phyloP scores from a whole-genome alignment of 1,140 invertebrate species.

The Monomorium pharaonis region DNA sequence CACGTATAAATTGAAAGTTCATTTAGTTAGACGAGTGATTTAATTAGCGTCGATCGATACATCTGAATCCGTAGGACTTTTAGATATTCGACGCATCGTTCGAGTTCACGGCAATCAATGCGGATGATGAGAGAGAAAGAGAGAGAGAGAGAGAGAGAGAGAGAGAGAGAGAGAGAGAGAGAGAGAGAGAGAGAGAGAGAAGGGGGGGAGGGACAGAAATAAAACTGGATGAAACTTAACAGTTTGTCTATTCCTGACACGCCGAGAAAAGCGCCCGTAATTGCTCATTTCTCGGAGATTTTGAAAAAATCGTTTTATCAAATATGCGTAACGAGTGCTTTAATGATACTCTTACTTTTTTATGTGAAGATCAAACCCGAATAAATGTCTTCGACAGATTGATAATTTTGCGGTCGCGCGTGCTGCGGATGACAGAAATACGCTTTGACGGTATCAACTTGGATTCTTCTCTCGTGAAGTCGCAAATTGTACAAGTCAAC shows the following conservation, averaged over 20 bases:
- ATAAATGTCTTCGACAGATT: not conserved
- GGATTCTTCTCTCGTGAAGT: not conserved
- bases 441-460: not conserved
- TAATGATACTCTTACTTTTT: slow-evolving; percentile 37
- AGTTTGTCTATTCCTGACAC: not conserved
- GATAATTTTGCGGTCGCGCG: not conserved
- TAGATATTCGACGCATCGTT: not conserved
- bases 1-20: not conserved
- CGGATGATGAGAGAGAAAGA: not conserved
- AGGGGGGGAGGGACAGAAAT: not conserved
- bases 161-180: not conserved
- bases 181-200: not conserved
- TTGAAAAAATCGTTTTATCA: slow-evolving; percentile 6
- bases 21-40: not conserved
- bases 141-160: not conserved
- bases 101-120: not conserved
- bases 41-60: not conserved
- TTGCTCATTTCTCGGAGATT: slow-evolving; percentile 32
- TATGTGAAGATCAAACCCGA: not conserved
- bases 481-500: not conserved
- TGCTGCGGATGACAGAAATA: not conserved
- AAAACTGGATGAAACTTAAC: slow-evolving; percentile 31
- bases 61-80: not conserved
- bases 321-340: not conserved
- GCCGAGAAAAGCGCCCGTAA: not conserved